Percentiles rank a stretch among this genome's conserved stretches.
phyloP scores from a whole-genome alignment of 2,113 vertebrate species.

The Bos indicus region DNA sequence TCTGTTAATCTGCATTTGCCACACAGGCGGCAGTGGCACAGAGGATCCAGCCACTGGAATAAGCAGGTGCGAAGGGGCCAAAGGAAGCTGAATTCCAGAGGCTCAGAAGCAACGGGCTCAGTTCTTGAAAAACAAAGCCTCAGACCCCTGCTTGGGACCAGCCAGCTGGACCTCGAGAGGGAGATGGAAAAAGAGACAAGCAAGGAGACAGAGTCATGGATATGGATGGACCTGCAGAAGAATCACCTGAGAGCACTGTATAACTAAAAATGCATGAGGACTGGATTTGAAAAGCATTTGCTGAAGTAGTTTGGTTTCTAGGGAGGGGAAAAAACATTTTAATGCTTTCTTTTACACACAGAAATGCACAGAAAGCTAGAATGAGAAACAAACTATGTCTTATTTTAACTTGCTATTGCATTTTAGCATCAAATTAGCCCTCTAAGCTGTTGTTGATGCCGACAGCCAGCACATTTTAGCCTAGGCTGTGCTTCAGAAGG shows the following conservation, averaged over 20 bases:
- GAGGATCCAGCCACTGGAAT: not conserved
- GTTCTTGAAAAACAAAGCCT: accelerated
- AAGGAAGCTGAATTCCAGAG: not conserved
- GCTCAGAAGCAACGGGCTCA: not conserved
- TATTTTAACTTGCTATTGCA: not conserved
- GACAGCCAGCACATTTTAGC: not conserved
- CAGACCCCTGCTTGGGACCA: accelerated
- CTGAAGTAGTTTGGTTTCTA: not conserved
- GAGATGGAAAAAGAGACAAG: not conserved
- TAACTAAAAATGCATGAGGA: not conserved
- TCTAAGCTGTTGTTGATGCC: not conserved
- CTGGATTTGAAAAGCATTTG: constrained; percentile 18
- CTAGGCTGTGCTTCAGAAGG: not conserved
- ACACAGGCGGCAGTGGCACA: not conserved
- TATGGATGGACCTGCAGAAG: not conserved
- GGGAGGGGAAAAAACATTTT: not conserved
- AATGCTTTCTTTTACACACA: not conserved
- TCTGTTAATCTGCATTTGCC: not conserved
- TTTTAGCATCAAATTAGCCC: not conserved
- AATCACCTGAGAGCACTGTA: not conserved
- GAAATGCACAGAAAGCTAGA: not conserved
- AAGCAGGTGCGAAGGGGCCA: accelerated
- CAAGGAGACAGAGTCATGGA: accelerated
- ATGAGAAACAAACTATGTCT: not conserved
- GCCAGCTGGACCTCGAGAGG: accelerated